Evolutionary conservation across 2,113 vertebrate species (phyloP).

Genomic region (Australoheros scitulus): DNA sequence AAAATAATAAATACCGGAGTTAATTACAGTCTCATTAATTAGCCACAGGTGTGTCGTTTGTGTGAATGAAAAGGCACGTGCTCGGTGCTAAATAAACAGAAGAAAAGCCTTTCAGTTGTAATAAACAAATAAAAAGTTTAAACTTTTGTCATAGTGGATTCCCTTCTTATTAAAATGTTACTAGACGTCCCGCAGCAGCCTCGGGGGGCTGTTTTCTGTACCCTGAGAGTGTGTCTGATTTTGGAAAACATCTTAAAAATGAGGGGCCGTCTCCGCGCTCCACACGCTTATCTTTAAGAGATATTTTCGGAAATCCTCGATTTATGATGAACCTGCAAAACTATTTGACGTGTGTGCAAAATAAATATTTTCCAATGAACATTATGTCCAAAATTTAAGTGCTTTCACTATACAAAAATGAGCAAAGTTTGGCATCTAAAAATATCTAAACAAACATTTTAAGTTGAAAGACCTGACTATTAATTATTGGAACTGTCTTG

Average conservation of each 20-base stretch:
- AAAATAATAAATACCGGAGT: background rate
- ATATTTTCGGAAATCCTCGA: slow-evolving; percentile 49
- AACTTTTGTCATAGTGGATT: slow-evolving; percentile 12
- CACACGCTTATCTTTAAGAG: slow-evolving; percentile 71
- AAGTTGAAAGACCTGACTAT: background rate
- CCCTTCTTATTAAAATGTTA: slow-evolving; percentile 72
- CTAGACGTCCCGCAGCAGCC: slow-evolving; percentile 74
- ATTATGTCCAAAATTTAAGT: background rate
- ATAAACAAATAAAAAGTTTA: background rate
- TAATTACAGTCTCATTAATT: slow-evolving; percentile 21
- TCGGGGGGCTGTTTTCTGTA: slow-evolving; percentile 78
- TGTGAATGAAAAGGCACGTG: background rate
- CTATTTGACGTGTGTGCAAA: background rate
- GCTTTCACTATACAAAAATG: background rate
- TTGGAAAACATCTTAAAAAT: slow-evolving; percentile 77
- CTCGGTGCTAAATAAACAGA: background rate
- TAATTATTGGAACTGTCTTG: background rate
- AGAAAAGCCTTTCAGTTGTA: background rate
- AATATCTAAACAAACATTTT: background rate
- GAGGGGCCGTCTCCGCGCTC: slow-evolving; percentile 77
- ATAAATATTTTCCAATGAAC: background rate
- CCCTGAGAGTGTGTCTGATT: slow-evolving; percentile 77
- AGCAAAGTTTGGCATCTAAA: background rate
- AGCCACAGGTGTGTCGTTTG: slow-evolving; percentile 45
- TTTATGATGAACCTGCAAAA: background rate